Evolutionary conservation across 1,140 invertebrate species (phyloP), one percentile per base, ranked within the genome.

Genomic region (Drosophila jambulina): DNA sequence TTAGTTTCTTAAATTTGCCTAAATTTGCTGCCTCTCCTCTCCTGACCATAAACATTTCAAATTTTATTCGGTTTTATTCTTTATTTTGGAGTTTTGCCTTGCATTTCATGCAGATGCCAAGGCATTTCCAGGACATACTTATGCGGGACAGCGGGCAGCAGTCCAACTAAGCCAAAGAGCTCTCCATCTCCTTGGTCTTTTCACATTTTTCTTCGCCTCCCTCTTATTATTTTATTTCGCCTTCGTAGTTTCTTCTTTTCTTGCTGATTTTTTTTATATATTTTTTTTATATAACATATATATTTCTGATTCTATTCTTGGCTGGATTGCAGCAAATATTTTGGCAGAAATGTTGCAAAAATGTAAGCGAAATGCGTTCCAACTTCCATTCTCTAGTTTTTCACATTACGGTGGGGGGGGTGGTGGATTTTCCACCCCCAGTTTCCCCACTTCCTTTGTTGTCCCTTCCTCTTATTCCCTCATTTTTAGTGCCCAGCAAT

Each of bases 301-400:
- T 36, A 54, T 36, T 23, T 27, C 27, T 32, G 19, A 6, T 49
- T 40, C 32, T 38, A 40, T 72, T 72, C 23, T 71, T 59, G 43
- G 48, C 71, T 57, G 74, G 60, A 76, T 49, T 76, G 74, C 74
- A 76, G 75, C 71, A 77, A 77, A 77, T 77, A 77, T 77, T 77
- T 77, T 77, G 63, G 75, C 67, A 82, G 80, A 76, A 86, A 82
- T 86, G 78, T 86, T 69, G 82, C 82, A 67, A 82, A 82, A 79
- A 87, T 86, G 80, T 87, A 60, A 76, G 76, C 83, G 79, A 85
- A 79, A 69, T 81, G 82, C 80, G 75, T 69, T 65, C 21, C 53
- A 36, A 71, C 40, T 59, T 45, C 51, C 64, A 27, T 45, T 59
- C 46, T 13, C 19, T 7, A 51, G 3, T 42, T 13, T 10, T 12